Percentiles rank a stretch among this genome's conserved stretches.
These are phyloP conservation scores for Hyles euphorbiae DNA, from an alignment of 1,140 invertebrate genomes.

Conservation along the genomic window DNA sequence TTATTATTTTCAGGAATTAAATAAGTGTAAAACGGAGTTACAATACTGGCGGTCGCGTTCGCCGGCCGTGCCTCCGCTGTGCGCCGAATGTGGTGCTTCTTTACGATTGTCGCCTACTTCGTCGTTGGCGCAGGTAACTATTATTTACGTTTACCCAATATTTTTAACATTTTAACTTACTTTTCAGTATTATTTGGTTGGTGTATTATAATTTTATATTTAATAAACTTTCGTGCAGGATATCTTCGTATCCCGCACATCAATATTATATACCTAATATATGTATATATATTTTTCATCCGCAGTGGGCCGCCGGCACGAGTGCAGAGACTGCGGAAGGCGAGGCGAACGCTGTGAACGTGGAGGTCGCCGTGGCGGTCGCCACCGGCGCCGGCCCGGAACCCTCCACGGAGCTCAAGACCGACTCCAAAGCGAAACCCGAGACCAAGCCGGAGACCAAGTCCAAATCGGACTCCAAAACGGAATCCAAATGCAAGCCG, in stretches of 20 bases:
- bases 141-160: background rate
- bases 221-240: too few species aligned
- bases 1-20: conserved; percentile 81
- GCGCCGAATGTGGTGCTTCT: conserved; percentile 70
- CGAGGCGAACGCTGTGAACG: conserved; percentile 25
- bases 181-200: too few species aligned
- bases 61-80: conserved; percentile 79
- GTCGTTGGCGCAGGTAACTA: conserved; percentile 29
- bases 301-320: conserved; percentile 40
- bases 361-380: conserved; percentile 14
- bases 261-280: too few species aligned
- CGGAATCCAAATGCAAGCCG: conserved; percentile 10
- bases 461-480: conserved; percentile 14
- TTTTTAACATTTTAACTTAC: background rate
- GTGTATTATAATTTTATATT: too few species aligned
- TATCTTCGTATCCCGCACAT: too few species aligned
- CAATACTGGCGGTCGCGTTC: conserved; percentile 93
- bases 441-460: conserved; percentile 13
- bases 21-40: conserved; percentile 92
- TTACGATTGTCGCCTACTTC: conserved; percentile 39
- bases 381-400: conserved; percentile 19
- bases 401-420: conserved; percentile 8
- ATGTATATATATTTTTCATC: background rate
- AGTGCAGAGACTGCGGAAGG: conserved; percentile 24
- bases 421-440: conserved; percentile 16